Conservation (phyloP, 2,888 invertebrate genomes). For the Parasteatoda lunata region DNA sequence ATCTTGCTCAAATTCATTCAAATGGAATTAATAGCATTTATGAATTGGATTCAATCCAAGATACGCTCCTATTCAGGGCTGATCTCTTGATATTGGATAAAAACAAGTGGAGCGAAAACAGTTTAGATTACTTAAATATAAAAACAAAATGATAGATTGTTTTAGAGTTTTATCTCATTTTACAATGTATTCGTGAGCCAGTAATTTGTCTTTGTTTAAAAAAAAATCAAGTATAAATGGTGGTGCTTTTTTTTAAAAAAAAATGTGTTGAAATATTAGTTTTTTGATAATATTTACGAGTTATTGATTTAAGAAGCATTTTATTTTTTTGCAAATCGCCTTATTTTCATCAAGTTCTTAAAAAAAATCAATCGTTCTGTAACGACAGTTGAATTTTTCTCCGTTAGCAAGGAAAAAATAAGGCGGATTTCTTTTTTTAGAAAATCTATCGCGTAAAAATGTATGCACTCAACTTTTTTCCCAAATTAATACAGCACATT, state of each 20-base stretch:
- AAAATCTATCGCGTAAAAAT: too few species aligned
- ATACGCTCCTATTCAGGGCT: neutral
- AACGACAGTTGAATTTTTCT: too few species aligned
- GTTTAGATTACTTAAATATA: conserved; percentile 44
- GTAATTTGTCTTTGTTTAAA: neutral
- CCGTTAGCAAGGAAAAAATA: too few species aligned
- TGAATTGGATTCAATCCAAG: conserved; percentile 41
- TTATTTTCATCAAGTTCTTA: too few species aligned
- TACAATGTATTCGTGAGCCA: neutral
- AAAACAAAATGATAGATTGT: conserved; percentile 45
- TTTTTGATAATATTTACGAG: neutral
- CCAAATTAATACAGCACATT: too few species aligned
- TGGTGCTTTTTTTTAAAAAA: neutral
- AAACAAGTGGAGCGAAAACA: conserved; percentile 45
- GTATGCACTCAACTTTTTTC: too few species aligned
- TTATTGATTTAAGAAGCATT: neutral
- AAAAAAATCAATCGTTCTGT: too few species aligned
- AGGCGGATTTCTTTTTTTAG: too few species aligned
- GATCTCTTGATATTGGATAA: conserved; percentile 47
- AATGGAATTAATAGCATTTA: conserved; percentile 42
- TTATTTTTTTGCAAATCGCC: too few species aligned
- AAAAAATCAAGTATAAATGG: neutral
- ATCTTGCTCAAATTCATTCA: conserved; percentile 42
- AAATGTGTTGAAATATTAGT: neutral
- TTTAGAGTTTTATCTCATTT: conserved; percentile 6